Conservation (phyloP, 1,140 invertebrate species). For the Apis mellifera region DNA sequence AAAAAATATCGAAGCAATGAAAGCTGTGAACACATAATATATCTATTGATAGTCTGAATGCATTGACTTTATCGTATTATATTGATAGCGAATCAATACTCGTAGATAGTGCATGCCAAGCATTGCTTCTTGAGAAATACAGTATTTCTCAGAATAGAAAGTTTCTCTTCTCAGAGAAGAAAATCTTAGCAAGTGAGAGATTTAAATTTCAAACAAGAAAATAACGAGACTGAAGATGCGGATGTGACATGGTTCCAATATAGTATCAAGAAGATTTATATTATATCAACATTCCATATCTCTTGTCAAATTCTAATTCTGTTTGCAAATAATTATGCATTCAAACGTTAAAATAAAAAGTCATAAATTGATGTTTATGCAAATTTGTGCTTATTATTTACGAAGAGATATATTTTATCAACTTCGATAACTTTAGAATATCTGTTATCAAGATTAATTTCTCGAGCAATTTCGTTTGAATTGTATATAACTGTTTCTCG, state of each 20-base stretch:
- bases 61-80: not conserved
- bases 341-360: too few relatives aligned
- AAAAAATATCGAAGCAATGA: too few relatives aligned
- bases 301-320: not conserved
- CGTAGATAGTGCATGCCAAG: not conserved
- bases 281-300: not conserved
- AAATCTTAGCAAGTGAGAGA: not conserved
- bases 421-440: too few relatives aligned
- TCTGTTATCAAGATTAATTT: too few relatives aligned
- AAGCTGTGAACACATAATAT: too few relatives aligned
- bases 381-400: too few relatives aligned
- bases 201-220: constrained; percentile 14
- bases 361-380: too few relatives aligned
- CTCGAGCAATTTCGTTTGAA: too few relatives aligned
- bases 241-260: not conserved
- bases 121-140: too few relatives aligned
- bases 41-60: not conserved
- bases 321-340: too few relatives aligned
- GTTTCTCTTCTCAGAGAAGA: not conserved
- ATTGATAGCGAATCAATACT: not conserved
- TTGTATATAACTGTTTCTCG: too few relatives aligned
- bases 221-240: constrained; percentile 16
- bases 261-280: not conserved
- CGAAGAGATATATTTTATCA: too few relatives aligned
- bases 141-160: not conserved